Base-by-base conservation (phyloP, 2,113 vertebrate species). In the Porphyrio hochstetteri region DNA sequence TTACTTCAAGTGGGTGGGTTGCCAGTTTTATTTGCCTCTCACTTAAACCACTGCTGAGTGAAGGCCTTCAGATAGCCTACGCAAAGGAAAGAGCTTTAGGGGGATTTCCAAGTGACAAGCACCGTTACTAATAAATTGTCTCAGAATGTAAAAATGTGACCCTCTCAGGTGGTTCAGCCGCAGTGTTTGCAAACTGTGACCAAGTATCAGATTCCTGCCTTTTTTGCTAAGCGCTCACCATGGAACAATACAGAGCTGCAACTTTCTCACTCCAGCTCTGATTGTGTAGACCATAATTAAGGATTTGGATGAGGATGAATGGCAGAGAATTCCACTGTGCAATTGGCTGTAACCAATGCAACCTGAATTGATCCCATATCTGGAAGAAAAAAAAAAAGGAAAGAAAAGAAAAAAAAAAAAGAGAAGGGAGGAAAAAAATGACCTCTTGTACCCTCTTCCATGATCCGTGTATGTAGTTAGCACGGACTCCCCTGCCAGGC, bases 161-260 rank as follows among this genome's bases (percentile, higher is more conserved):
- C 98, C 60, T 93, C 83, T 97, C 92, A 97, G 97, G 96, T 98
- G 93, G 93, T 96, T 97, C 96, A 95, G 87, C 60, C 95, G 57
- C 95, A 95, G 91, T 98, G 98, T 99, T 99, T 99, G 98, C 98
- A 98, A 98, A 98, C 98, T 98, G 94, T 98, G 98, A 97, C 85
- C 94, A 97, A 97, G 97, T 98, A 97, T 98, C 96, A 29, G 86
- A 96, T 98, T 98, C 90, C 96, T 93, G 89, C 89, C 91, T 97
- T 98, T 48, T 98, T 88, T 90, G 88, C 78, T 93, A 80, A 94
- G 97, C 95, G 67, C 92, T 96, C 27, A 76, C 91, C 81, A 48
- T 95, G 96, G 96, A 98, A 97, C 94, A 98, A 96, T 95, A 55
- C 55, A 67, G 80, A 74, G 60, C 67, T 89, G 69, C 4, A 13